These are phyloP conservation scores for Liasis olivaceus DNA, from an alignment of 2,797 vertebrate genomes.

Conservation along the genomic window DNA sequence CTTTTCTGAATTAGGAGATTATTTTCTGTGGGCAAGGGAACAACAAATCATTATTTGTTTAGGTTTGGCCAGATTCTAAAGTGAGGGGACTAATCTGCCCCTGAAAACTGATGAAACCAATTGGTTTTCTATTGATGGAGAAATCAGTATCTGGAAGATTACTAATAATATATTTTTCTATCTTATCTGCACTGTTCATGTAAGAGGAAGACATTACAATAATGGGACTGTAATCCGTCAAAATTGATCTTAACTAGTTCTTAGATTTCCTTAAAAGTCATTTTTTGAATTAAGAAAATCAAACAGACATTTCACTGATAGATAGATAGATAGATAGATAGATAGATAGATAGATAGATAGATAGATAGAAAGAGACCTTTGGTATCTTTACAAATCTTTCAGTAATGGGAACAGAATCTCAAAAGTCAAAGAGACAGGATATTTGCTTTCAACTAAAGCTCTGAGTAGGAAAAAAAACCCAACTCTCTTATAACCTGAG, in stretches of 20 bases:
- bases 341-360: too few species aligned
- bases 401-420: not conserved
- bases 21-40: too few species aligned
- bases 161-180: not conserved
- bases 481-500: constrained; percentile 3
- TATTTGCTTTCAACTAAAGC: constrained; percentile 16
- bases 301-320: not conserved
- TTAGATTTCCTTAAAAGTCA: constrained; percentile 19
- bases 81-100: too few species aligned
- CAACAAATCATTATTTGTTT: too few species aligned
- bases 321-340: too few species aligned
- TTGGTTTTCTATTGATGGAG: too few species aligned
- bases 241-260: not conserved
- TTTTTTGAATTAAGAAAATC: not conserved
- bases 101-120: too few species aligned
- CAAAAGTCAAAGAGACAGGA: not conserved
- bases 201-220: not conserved
- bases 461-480: constrained; percentile 11
- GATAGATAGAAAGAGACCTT: constrained; percentile 5
- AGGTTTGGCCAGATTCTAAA: too few species aligned
- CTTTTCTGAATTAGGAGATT: too few species aligned
- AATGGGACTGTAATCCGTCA: not conserved
- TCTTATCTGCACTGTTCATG: not conserved
- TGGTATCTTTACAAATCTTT: constrained; percentile 10
- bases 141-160: not conserved